These are phyloP conservation scores for Geopemphigus sp. DNA, from an alignment of 1,140 invertebrate species.

Conservation along the genomic window DNA sequence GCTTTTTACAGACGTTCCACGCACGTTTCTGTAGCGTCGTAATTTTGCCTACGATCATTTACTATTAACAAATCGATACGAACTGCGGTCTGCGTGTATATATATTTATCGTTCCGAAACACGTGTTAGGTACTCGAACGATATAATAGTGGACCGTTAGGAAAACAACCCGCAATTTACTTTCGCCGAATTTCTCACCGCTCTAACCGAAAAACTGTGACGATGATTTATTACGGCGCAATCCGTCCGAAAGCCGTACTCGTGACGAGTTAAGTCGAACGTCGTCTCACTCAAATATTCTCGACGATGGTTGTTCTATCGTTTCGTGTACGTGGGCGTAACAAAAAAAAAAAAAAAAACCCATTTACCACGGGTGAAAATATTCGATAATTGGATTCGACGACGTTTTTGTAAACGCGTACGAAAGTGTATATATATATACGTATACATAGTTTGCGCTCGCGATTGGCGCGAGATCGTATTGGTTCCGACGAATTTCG, in stretches of 20 bases:
- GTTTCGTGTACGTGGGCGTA: background rate
- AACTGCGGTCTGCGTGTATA: background rate
- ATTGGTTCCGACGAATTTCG: background rate
- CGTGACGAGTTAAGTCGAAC: background rate
- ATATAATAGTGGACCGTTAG: too few relatives aligned
- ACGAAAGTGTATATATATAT: background rate
- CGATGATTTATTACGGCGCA: background rate
- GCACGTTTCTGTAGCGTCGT: background rate
- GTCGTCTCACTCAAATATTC: background rate
- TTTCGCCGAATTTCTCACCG: background rate
- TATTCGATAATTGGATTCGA: background rate
- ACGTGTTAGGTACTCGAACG: too few relatives aligned
- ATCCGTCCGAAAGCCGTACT: background rate
- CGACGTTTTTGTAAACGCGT: background rate
- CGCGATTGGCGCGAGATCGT: background rate
- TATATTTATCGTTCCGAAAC: too few relatives aligned
- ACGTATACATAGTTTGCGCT: too few relatives aligned
- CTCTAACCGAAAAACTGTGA: background rate
- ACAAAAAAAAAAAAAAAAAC: slow-evolving; percentile 5
- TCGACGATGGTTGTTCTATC: background rate
- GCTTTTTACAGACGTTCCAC: background rate
- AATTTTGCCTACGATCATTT: background rate
- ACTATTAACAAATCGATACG: background rate
- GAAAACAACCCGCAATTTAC: background rate
- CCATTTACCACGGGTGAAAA: background rate